A percentile compares a stretch with the other conserved stretches of the same genome.
These are phyloP conservation scores for Drosophila mercatorum DNA, from an alignment of 2,888 invertebrate species.

Conservation along the genomic window DNA sequence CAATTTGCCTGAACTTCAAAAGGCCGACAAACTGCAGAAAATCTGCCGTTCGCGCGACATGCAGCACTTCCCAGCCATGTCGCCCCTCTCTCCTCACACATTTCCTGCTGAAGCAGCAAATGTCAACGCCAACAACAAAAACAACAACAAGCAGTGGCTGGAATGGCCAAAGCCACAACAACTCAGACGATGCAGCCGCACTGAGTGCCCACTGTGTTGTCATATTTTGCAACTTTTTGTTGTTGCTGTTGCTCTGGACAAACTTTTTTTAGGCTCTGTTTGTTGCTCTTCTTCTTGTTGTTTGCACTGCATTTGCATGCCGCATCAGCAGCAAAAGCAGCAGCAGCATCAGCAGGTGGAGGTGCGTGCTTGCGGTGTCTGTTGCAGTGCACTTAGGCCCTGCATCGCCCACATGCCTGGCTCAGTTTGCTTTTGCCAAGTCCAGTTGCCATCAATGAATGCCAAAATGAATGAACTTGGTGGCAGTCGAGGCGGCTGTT, in stretches of 20 bases:
- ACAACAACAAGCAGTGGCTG: conserved; percentile 7
- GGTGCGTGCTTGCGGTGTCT: conserved; percentile 31
- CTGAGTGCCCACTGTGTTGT: conserved; percentile 36
- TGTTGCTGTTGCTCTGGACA: conserved; percentile 32
- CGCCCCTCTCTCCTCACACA: not conserved
- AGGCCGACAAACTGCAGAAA: conserved; percentile 72
- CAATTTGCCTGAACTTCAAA: conserved; percentile 72
- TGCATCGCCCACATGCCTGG: not conserved
- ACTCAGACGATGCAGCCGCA: conserved; percentile 60
- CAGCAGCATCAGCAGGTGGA: conserved; percentile 1
- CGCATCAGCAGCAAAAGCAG: conserved; percentile 11
- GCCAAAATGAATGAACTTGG: conserved; percentile 71
- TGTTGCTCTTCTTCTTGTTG: conserved; percentile 43
- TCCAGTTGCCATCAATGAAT: conserved; percentile 64
- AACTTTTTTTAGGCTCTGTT: conserved; percentile 47
- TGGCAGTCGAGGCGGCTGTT: not conserved
- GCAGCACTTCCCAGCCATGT: conserved; percentile 8
- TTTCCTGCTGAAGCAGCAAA: conserved; percentile 36
- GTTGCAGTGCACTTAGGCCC: conserved; percentile 35
- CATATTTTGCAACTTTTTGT: conserved; percentile 11
- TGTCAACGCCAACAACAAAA: conserved; percentile 43
- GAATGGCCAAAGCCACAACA: conserved; percentile 69
- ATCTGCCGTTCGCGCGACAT: conserved; percentile 34
- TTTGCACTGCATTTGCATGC: conserved; percentile 57
- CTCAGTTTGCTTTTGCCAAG: conserved; percentile 4